Percentiles rank a stretch among this genome's conserved stretches.
These are phyloP conservation scores for Gnathonemus echidnorhynchus DNA, from an alignment of 2,113 vertebrate species.

Conservation along the genomic window DNA sequence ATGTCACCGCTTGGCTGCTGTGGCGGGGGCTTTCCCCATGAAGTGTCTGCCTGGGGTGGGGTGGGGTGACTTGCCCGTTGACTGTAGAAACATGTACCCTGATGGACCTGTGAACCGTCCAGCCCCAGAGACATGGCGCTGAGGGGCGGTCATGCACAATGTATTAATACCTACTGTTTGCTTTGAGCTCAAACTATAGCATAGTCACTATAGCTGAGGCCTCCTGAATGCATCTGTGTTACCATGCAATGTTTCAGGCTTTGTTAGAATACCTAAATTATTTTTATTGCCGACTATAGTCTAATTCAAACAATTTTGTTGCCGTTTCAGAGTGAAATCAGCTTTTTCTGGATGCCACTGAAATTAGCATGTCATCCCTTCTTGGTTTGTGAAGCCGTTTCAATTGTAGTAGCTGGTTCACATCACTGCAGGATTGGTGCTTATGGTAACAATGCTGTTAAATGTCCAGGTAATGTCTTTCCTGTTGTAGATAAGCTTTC, in stretches of 20 bases:
- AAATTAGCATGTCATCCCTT: not conserved
- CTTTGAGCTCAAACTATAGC: not conserved
- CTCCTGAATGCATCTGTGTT: not conserved
- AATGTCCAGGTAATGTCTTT: not conserved
- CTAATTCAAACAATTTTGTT: not conserved
- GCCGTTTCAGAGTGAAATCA: not conserved
- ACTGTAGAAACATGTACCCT: not conserved
- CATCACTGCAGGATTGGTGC: not conserved
- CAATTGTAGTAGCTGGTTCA: not conserved
- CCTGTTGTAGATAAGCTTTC: not conserved
- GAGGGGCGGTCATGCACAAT: not conserved
- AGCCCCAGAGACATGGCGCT: not conserved
- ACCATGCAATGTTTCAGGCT: not conserved
- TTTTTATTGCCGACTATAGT: not conserved
- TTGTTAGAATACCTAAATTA: not conserved
- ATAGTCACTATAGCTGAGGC: not conserved
- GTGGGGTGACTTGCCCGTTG: not conserved
- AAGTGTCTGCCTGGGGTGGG: not conserved
- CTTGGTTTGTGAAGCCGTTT: not conserved
- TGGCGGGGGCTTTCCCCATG: not conserved
- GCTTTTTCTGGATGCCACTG: not conserved
- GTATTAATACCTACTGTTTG: not conserved
- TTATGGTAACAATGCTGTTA: not conserved
- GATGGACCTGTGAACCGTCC: not conserved
- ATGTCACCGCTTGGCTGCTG: not conserved